Percentiles rank a stretch among this genome's conserved stretches.
phyloP scores from a whole-genome alignment of 2,888 invertebrate genomes.

The Sceliomorpha sp. region DNA sequence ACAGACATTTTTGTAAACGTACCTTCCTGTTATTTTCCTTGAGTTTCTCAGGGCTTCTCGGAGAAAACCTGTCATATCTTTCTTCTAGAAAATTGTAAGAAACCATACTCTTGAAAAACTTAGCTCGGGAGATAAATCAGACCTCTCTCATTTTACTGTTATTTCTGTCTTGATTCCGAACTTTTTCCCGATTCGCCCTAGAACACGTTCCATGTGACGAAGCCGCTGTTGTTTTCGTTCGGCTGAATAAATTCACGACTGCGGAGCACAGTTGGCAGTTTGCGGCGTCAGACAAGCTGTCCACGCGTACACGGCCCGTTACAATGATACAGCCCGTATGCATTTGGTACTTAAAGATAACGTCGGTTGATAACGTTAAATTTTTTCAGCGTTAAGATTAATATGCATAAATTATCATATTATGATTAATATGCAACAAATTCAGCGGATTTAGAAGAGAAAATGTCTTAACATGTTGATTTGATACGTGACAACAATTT shows the following conservation, averaged over 20 bases:
- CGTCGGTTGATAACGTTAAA: constrained; percentile 62
- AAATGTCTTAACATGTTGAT: too few relatives aligned
- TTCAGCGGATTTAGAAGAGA: too few relatives aligned
- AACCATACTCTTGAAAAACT: too few relatives aligned
- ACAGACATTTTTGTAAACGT: too few relatives aligned
- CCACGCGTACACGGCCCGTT: constrained; percentile 74
- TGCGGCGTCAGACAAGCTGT: constrained; percentile 59
- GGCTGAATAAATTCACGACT: constrained; percentile 76
- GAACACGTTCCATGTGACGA: constrained; percentile 53
- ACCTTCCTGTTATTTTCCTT: too few relatives aligned
- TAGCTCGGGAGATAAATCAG: too few relatives aligned
- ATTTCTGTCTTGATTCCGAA: constrained; percentile 44
- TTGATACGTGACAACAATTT: too few relatives aligned
- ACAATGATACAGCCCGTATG: constrained; percentile 65
- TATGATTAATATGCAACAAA: constrained; percentile 34
- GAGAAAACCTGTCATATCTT: too few relatives aligned
- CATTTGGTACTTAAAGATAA: constrained; percentile 47
- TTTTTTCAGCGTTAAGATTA: not conserved
- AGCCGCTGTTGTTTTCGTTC: constrained; percentile 72
- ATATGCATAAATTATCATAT: not conserved
- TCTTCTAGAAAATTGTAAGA: too few relatives aligned
- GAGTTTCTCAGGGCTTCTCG: too few relatives aligned
- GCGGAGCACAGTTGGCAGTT: constrained; percentile 55
- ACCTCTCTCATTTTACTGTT: constrained; percentile 40
- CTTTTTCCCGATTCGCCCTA: constrained; percentile 37